Conservation (phyloP, 1,140 invertebrate genomes). For the Scaptomyza hsui region DNA sequence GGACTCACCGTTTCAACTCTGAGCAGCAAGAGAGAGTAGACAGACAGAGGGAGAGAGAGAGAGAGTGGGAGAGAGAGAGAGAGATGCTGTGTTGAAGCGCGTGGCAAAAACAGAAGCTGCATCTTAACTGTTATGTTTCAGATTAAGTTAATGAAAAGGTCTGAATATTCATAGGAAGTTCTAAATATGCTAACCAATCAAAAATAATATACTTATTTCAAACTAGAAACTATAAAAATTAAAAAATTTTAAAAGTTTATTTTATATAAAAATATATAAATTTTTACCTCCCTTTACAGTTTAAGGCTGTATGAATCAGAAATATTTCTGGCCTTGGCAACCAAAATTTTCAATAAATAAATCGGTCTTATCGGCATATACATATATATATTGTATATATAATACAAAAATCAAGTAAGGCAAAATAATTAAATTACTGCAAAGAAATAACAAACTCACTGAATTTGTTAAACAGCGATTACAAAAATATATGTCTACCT, state of each 20-base stretch:
- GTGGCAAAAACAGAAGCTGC: slow-evolving; percentile 46
- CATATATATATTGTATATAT: no score
- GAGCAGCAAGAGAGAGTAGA: not conserved
- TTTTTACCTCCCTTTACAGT: no score
- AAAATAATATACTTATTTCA: not conserved
- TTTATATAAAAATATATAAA: not conserved
- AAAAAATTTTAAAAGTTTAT: not conserved
- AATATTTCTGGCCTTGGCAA: no score
- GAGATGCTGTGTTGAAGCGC: slow-evolving; percentile 22
- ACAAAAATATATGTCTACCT: not conserved
- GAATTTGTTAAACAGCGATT: no score
- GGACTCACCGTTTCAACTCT: slow-evolving; percentile 13
- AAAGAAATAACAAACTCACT: no score
- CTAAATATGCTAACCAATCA: no score
- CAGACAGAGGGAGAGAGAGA: not conserved
- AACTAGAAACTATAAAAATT: not conserved
- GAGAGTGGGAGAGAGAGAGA: not conserved
- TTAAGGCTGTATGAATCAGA: not conserved
- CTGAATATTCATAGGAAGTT: no score
- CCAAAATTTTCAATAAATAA: no score
- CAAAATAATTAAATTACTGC: no score
- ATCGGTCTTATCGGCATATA: no score
- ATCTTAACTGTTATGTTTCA: not conserved
- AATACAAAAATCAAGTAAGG: no score
- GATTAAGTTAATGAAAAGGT: not conserved